These are phyloP conservation scores for Cepphus grylle DNA, from an alignment of 2,113 vertebrate species.

Conservation along the genomic window DNA sequence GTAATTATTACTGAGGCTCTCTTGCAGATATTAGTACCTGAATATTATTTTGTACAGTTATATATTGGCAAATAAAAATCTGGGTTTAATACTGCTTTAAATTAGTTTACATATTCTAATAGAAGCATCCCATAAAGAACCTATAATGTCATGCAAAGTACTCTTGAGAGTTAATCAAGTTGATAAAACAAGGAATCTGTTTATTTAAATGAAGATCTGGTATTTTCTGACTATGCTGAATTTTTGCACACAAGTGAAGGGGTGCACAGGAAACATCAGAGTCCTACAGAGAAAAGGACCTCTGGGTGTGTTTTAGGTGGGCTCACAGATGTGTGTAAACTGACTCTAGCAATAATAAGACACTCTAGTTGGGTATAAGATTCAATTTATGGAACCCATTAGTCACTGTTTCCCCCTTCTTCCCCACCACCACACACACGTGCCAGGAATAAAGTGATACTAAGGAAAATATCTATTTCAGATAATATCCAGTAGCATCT, in stretches of 20 bases:
- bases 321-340: background rate
- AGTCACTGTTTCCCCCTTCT: background rate
- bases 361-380: background rate
- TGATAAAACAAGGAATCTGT: background rate
- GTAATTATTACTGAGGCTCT: background rate
- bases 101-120: background rate
- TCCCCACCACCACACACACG: background rate
- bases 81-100: background rate
- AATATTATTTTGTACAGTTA: background rate
- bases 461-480: background rate
- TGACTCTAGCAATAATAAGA: background rate
- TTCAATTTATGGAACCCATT: background rate
- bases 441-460: background rate
- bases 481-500: background rate
- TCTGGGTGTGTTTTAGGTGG: background rate
- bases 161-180: background rate
- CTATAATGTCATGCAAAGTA: background rate
- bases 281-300: background rate
- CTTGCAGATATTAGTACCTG: background rate
- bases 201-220: conserved; percentile 15
- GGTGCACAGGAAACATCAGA: background rate
- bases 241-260: background rate
- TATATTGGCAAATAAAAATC: background rate
- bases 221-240: background rate
- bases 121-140: background rate